Evolutionary conservation across 2,113 vertebrate species (phyloP), one percentile per base, ranked within the genome.

Genomic region (Saccopteryx leptura): DNA sequence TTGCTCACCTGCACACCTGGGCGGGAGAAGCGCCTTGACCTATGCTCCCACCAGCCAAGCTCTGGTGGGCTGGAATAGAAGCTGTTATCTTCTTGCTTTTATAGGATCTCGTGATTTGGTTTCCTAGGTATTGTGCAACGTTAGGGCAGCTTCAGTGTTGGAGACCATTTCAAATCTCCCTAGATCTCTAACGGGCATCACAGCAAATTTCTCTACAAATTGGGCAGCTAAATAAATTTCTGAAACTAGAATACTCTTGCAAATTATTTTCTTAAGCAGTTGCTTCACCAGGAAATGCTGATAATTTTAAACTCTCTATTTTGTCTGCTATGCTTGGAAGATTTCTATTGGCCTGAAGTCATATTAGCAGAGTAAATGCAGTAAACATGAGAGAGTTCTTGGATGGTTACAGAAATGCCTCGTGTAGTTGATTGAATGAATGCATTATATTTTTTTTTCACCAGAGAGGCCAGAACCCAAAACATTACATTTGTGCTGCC

Each of bases 241-340:
- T 28, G 74, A 60, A 74, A 66, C 13, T 5, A 0, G 9, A 21
- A 26, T 48, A 19, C 28, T 54, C 6, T 33, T 95, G 71, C 52
- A 52, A 2, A 31, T 78, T 61, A 14, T 28, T 58, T 52, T 76
- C 18, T 50, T 6, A 14, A n/a, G 80, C 69, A 54, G 0, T 72
- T 58, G 39, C 60, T 65, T 84, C 46, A 15, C 28, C 19, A 18
- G 90, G 69, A 71, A 87, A 66, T 14, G 63, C 33, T 12, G 65
- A 18, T 31, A 24, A 1, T 54, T 52, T 90, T 31, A 83, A 97
- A 68, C 74, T 11, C 7, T 69, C 93, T 80, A 24, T 68, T 90
- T 61, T 80, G 65, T 21, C 28, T 80, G 1, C 39, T 48, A 0
- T 82, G 50, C 33, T 72, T 48, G 21, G n/a, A 14, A 3, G 82